Conservation (phyloP, 1,140 invertebrate species). For the Maniola jurtina region DNA sequence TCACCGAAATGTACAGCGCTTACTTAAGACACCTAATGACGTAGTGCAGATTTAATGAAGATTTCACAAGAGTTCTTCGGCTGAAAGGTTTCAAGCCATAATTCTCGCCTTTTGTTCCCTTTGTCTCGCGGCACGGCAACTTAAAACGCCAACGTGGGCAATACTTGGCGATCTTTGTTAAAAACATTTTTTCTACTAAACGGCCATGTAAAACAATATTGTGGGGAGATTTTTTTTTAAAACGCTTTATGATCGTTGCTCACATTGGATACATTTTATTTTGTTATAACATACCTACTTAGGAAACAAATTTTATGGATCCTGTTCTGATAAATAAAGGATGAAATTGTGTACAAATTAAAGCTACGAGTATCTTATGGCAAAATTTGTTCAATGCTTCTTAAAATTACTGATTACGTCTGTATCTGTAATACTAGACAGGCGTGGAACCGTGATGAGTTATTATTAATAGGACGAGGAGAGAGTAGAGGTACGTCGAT, state of each 20-base stretch:
- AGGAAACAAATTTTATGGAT: too few species aligned
- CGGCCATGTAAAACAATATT: slow-evolving; percentile 5
- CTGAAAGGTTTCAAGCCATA: slow-evolving; percentile 42
- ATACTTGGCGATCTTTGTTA: slow-evolving; percentile 33
- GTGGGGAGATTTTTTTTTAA: not conserved
- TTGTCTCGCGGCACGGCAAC: slow-evolving; percentile 40
- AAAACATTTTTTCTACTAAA: slow-evolving; percentile 15
- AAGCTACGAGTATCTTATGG: too few species aligned
- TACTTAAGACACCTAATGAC: slow-evolving; percentile 31
- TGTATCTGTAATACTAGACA: too few species aligned
- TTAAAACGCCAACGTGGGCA: slow-evolving; percentile 30
- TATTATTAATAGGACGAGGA: too few species aligned
- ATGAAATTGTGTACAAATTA: too few species aligned
- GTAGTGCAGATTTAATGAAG: slow-evolving; percentile 48
- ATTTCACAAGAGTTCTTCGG: slow-evolving; percentile 32
- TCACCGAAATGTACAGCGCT: slow-evolving; percentile 16
- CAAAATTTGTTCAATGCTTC: too few species aligned
- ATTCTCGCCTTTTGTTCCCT: slow-evolving; percentile 47
- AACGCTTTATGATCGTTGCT: not conserved
- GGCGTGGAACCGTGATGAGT: too few species aligned
- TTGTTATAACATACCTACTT: not conserved
- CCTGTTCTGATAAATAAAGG: too few species aligned
- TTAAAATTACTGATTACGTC: too few species aligned
- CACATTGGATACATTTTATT: not conserved
- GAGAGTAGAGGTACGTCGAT: too few species aligned